Evolutionary conservation across 2,888 invertebrate species (phyloP).

Genomic region (Epiblema foenella): DNA sequence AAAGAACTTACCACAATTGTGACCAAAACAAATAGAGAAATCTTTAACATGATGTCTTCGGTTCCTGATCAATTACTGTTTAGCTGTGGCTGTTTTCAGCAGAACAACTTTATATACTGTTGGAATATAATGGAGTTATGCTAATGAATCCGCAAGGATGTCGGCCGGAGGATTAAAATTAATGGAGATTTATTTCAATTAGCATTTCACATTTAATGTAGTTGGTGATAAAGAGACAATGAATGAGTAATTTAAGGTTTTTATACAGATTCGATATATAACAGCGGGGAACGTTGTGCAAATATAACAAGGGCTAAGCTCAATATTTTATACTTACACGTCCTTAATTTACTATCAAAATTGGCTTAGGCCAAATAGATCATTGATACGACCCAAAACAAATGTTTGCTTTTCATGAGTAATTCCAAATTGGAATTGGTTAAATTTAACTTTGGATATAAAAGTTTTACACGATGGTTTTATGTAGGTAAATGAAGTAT

Average conservation of each 20-base stretch:
- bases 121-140: slow-evolving; percentile 47
- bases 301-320: not conserved
- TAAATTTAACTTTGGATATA: not conserved
- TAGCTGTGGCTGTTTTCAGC: slow-evolving; percentile 17
- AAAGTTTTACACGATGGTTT: too few relatives aligned
- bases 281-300: not conserved
- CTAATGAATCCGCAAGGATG: slow-evolving; percentile 39
- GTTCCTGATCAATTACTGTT: slow-evolving; percentile 46
- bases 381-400: not conserved
- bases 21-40: slow-evolving; percentile 24
- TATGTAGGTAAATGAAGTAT: too few relatives aligned
- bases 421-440: not conserved
- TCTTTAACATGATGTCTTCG: slow-evolving; percentile 24
- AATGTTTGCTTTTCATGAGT: not conserved
- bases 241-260: not conserved
- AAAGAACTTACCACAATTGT: slow-evolving; percentile 26
- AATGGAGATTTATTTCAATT: slow-evolving; percentile 24
- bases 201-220: slow-evolving; percentile 4
- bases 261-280: not conserved
- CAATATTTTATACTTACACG: not conserved
- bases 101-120: slow-evolving; percentile 49
- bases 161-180: slow-evolving; percentile 30
- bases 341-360: slow-evolving; percentile 1
- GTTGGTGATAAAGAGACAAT: not conserved
- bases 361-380: not conserved